Percentiles rank a stretch among this genome's conserved stretches.
Conservation (phyloP, 2,113 vertebrate species). For the Phaethon lepturus region DNA sequence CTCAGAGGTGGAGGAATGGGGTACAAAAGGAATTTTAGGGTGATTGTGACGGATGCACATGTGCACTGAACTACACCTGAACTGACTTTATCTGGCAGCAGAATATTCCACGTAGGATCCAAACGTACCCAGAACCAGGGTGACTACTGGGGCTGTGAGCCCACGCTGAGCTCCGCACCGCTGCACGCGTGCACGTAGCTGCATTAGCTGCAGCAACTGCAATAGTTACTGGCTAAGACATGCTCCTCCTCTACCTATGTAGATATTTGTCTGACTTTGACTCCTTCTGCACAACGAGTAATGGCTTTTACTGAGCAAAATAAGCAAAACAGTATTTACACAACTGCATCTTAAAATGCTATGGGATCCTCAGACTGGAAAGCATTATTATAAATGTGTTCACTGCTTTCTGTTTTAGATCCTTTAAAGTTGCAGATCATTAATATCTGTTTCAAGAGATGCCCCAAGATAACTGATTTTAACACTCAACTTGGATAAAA, state of each 20-base stretch:
- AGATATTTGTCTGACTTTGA: neutral
- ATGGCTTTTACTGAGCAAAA: neutral
- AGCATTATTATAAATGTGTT: neutral
- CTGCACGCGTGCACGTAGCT: accelerated
- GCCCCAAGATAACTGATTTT: neutral
- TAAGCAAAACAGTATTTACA: neutral
- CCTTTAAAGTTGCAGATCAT: neutral
- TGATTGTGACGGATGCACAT: neutral
- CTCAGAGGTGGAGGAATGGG: neutral
- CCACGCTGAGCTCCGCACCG: neutral
- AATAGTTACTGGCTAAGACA: neutral
- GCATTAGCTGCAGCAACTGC: neutral
- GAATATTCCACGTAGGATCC: neutral
- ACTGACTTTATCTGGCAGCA: neutral
- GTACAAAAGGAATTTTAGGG: neutral
- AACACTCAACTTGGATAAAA: neutral
- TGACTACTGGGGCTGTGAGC: neutral
- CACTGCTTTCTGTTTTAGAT: neutral
- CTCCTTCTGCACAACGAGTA: neutral
- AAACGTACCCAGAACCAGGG: neutral
- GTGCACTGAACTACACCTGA: neutral
- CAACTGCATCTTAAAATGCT: neutral
- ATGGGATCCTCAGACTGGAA: neutral
- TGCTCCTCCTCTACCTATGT: neutral
- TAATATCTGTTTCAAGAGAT: neutral